A percentile compares a stretch with the other conserved stretches of the same genome.
These are phyloP conservation scores for Kryptolebias ocellatus DNA, from an alignment of 2,797 vertebrate genomes.

Conservation along the genomic window DNA sequence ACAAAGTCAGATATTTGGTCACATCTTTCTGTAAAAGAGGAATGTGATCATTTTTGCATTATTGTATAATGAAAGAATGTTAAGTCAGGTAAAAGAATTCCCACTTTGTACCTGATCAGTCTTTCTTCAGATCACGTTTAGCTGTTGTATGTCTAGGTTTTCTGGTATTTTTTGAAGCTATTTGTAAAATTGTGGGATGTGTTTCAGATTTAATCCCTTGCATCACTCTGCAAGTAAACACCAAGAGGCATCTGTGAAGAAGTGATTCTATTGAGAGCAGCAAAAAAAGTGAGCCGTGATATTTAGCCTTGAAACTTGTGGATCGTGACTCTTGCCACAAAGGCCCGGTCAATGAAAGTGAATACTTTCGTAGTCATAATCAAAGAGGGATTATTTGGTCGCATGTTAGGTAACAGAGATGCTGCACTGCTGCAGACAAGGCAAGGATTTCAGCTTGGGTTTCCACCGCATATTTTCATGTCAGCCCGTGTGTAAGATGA, in stretches of 20 bases:
- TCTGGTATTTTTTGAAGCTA: neutral
- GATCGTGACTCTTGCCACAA: slow-evolving; percentile 60
- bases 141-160: slow-evolving; percentile 12
- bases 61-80: neutral
- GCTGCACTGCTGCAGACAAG: slow-evolving; percentile 22
- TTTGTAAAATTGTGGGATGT: neutral
- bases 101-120: neutral
- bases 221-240: slow-evolving; percentile 19
- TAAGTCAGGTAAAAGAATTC: neutral
- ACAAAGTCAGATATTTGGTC: neutral
- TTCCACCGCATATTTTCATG: neutral
- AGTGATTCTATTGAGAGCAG: slow-evolving; percentile 51
- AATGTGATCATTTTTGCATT: too few relatives aligned
- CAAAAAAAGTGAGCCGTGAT: slow-evolving; percentile 63
- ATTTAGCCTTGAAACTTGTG: slow-evolving; percentile 63
- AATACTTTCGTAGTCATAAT: slow-evolving; percentile 61
- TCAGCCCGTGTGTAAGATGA: neutral
- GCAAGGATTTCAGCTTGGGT: slow-evolving; percentile 1
- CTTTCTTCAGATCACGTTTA: slow-evolving; percentile 7
- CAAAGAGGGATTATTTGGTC: slow-evolving; percentile 46
- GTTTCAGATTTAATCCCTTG: slow-evolving; percentile 12
- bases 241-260: slow-evolving; percentile 8
- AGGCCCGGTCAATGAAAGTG: slow-evolving; percentile 48
- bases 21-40: neutral
- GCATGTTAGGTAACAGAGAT: slow-evolving; percentile 37